Base-by-base conservation (phyloP, 1,140 invertebrate species). In the Augochlora pura region DNA sequence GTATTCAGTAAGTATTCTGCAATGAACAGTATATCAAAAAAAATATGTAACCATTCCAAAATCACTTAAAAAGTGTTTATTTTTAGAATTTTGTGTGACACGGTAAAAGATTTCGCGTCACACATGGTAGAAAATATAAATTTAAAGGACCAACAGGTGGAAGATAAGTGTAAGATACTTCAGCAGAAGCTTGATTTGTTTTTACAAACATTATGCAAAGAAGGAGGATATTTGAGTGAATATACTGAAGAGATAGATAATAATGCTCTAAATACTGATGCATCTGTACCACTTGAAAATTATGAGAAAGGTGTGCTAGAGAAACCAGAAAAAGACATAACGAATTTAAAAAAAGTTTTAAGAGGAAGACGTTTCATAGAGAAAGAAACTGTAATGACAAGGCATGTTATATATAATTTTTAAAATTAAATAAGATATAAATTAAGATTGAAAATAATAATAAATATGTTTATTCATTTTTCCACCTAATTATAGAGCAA, bases 121-220 rank as follows among this genome's bases (percentile, higher is more conserved):
- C 95, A 94, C 83, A 93, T 95, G 68, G 92, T 93, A 63, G 94
- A 95, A 82, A 93, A 93, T 77, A 71, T 94, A 49, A 94, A 91
- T n/a, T 92, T 94, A 81, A 94, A 94, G 21, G 95, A 96, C 83
- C 94, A 95, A 79, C 93, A 95, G 84, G 88, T 97, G 57, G 90
- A 93, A 60, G 91, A 94, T 63, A 96, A 97, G 91, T 98, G 96
- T 90, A 94, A 95, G 77, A 93, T 96, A 60, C 92, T 98, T 68
- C 95, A 96, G 81, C 95, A 97, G 79, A 98, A 98, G 90, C 93
- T 98, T 62, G 95, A 96, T 84, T 93, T 95, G 86, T 92, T 98
- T 42, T 93, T 98, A 62, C 94, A 95, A 81, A 96, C 96, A 1
- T 92, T 98, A 59, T 95, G 96, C 66, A 95, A 95, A 86, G 96